Conservation (phyloP, 2,797 vertebrate genomes). For the Okamejei kenojei region DNA sequence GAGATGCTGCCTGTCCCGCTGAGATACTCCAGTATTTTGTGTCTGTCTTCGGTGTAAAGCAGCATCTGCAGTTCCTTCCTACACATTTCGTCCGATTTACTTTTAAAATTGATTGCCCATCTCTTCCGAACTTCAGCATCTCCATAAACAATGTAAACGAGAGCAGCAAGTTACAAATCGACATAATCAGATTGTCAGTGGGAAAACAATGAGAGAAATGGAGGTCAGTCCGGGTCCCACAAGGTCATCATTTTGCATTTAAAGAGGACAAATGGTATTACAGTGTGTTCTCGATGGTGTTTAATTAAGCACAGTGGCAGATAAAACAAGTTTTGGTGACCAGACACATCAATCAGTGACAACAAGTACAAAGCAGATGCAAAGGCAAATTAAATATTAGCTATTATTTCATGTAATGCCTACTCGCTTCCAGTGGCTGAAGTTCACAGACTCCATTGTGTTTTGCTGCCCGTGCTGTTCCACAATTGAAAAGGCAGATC, state of each 20-base stretch:
- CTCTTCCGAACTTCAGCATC: not conserved
- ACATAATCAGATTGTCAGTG: not conserved
- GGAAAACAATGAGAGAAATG: not conserved
- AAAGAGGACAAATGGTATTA: not conserved
- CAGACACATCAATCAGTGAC: too few species aligned
- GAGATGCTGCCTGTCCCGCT: too few species aligned
- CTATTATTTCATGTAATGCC: not conserved
- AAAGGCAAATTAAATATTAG: too few species aligned
- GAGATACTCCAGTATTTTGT: too few species aligned
- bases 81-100: not conserved
- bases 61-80: too few species aligned
- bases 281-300: too few species aligned
- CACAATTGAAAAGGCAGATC: not conserved
- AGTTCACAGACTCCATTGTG: not conserved
- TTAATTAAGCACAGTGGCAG: too few species aligned
- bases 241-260: not conserved
- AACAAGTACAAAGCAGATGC: too few species aligned
- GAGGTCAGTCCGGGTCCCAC: not conserved
- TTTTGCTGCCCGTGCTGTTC: not conserved
- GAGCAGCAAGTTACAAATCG: not conserved
- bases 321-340: too few species aligned
- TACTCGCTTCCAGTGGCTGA: not conserved
- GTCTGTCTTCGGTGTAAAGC: too few species aligned
- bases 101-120: not conserved
- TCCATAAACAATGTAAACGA: not conserved